Conservation (phyloP, 2,888 invertebrate genomes). For the Agrochola lychnidis region DNA sequence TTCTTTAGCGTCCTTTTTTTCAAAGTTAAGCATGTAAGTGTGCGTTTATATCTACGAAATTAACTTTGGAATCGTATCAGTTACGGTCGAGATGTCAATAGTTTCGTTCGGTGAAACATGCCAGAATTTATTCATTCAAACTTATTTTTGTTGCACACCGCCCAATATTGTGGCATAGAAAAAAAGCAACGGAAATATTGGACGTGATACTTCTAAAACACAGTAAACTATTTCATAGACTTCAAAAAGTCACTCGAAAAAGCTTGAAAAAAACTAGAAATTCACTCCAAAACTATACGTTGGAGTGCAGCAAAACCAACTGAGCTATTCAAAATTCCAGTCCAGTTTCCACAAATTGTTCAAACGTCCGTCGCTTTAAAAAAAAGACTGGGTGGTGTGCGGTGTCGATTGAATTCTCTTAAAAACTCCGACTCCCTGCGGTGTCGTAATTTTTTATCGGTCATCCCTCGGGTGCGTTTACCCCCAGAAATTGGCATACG, state of each 20-base stretch:
- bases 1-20: background rate
- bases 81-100: background rate
- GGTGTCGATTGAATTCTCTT: slow-evolving; percentile 80
- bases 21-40: background rate
- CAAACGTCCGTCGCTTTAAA: slow-evolving; percentile 70
- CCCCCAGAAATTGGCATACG: slow-evolving; percentile 69
- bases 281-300: slow-evolving; percentile 52
- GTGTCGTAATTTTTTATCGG: slow-evolving; percentile 82
- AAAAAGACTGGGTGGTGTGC: slow-evolving; percentile 69
- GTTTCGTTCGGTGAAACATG: background rate
- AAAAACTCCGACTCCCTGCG: slow-evolving; percentile 68
- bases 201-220: slow-evolving; percentile 33
- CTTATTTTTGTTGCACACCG: background rate
- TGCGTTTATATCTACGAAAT: background rate
- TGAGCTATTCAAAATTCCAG: slow-evolving; percentile 74
- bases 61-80: background rate
- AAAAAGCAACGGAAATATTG: slow-evolving; percentile 18
- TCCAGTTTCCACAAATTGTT: slow-evolving; percentile 78
- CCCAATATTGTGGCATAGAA: background rate
- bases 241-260: slow-evolving; percentile 32
- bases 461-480: slow-evolving; percentile 76
- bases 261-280: slow-evolving; percentile 28
- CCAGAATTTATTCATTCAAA: background rate
- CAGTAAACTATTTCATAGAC: slow-evolving; percentile 38
- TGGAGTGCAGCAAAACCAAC: slow-evolving; percentile 47